Conservation (phyloP, 1,140 invertebrate species). For the Latrodectus geometricus region DNA sequence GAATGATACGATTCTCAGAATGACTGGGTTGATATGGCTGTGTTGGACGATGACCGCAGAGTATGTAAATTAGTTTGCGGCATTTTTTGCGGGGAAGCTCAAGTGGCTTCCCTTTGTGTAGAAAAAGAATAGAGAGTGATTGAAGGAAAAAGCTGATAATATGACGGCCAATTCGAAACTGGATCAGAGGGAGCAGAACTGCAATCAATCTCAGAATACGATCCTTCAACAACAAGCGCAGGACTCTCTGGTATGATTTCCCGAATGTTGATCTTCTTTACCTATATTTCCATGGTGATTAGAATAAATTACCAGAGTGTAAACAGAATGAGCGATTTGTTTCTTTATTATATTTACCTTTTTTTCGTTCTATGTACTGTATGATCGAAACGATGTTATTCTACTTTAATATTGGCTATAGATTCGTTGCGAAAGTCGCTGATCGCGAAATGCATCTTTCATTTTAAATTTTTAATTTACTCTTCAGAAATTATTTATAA, state of each 20-base stretch:
- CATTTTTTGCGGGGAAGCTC: neutral
- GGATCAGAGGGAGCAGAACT: slow-evolving; percentile 14
- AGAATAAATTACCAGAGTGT: neutral
- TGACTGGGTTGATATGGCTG: too few relatives aligned
- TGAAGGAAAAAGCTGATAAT: neutral
- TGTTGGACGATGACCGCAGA: too few relatives aligned
- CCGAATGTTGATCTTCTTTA: neutral
- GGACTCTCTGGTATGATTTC: slow-evolving; percentile 23
- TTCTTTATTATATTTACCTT: neutral
- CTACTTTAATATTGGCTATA: neutral
- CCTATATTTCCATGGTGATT: neutral
- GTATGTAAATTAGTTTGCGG: too few relatives aligned
- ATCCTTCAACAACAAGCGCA: slow-evolving; percentile 15
- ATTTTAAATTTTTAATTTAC: neutral
- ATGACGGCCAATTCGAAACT: slow-evolving; percentile 55
- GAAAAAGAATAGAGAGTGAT: neutral
- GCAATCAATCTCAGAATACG: slow-evolving; percentile 12
- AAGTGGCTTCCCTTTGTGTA: neutral
- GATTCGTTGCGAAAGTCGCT: neutral
- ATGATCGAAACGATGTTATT: neutral
- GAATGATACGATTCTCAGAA: too few relatives aligned
- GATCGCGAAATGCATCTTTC: neutral
- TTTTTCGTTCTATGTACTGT: neutral
- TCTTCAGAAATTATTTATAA: too few relatives aligned
- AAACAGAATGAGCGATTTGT: neutral